phyloP scores from a whole-genome alignment of 2,797 vertebrate genomes.

The Echeneis naucrates region DNA sequence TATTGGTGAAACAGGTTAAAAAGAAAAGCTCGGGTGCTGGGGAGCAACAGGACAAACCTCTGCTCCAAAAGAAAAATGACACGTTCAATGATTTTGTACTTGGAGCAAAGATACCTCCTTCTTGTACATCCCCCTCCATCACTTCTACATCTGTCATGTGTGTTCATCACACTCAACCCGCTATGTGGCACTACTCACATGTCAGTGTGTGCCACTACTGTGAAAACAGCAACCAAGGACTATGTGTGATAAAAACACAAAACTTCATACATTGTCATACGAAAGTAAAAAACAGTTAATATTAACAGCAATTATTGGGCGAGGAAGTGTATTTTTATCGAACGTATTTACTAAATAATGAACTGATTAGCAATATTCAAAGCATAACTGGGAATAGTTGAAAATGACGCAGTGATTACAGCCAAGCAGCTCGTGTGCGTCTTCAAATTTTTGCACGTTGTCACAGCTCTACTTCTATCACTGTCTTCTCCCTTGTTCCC shows the following conservation, averaged over 20 bases:
- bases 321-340: background rate
- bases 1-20: background rate
- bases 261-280: background rate
- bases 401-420: slow-evolving; percentile 15
- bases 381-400: slow-evolving; percentile 1
- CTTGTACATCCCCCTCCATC: background rate
- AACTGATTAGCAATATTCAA: slow-evolving; percentile 8
- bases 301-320: background rate
- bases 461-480: slow-evolving; percentile 41
- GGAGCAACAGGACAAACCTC: background rate
- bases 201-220: background rate
- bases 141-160: background rate
- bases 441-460: slow-evolving; percentile 25
- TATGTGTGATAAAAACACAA: background rate
- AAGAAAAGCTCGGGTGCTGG: background rate
- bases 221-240: background rate
- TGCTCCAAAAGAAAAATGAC: background rate
- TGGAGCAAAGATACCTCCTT: background rate
- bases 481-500: slow-evolving; percentile 33
- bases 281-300: background rate
- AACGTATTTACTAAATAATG: slow-evolving; percentile 8
- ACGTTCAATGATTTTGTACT: background rate
- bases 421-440: slow-evolving; percentile 6
- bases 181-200: background rate
- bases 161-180: background rate